Base-by-base conservation (phyloP, 2,113 vertebrate species). In the Gallinago jamesoni region DNA sequence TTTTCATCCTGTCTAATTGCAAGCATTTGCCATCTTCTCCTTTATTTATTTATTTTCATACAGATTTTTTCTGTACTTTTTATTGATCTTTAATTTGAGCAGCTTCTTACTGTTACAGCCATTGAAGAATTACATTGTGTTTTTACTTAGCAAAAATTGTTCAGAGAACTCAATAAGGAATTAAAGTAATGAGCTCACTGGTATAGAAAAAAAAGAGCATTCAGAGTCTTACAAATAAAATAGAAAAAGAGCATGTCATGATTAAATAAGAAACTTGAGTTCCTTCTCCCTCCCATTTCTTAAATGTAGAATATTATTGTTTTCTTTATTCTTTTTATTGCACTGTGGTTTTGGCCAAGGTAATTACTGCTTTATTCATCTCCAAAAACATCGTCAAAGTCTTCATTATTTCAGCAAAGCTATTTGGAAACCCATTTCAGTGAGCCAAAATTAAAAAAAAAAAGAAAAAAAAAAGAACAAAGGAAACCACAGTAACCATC, bases 1-100 rank as follows among this genome's bases (percentile, higher is more conserved):
- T 98, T 99, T 98, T 98, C 97, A 98, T 99, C 96, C 98, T 98
- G 97, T 99, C 97, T 99, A 99, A 99, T 99, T 98, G 98, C 96
- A 96, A 97, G 97, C 94, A 97, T 98, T 98, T 98, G 97, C 96
- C 91, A 87, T 93, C 84, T 96, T 95, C 84, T 93, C 91, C 90
- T 97, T 97, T 93, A 94, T 97, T 96, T 97, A 95, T 97, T 97
- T 96, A 97, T 98, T 98, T 96, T 98, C 92, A 74, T 93, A 91
- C 81, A 94, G 91, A 96, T 95, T 97, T 97, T 97, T 98, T 92
- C 96, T 95, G 77, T 97, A 96, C 37, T 94, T 97, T 98, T 97
- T 98, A 97, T 98, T 98, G 97, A 98, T 98, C 97, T 98, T 98
- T 98, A 97, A 98, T 98, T 98, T 97, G 95, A 96, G 89, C 91